These are phyloP conservation scores for Arnoldichthys spilopterus DNA, from an alignment of 2,797 vertebrate genomes.

Conservation along the genomic window DNA sequence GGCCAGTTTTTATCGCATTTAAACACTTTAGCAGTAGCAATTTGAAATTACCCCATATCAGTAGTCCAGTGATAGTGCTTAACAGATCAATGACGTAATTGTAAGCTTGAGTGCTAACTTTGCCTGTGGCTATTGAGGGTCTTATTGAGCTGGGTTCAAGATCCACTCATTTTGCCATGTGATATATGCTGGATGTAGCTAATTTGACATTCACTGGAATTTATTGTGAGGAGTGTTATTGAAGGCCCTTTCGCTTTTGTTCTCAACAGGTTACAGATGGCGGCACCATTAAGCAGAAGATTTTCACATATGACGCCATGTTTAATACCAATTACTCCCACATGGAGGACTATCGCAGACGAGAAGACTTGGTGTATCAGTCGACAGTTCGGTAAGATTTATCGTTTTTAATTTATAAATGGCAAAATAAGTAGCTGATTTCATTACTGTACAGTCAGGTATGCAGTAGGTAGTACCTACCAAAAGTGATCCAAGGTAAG, in stretches of 20 bases:
- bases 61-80: conserved; percentile 67
- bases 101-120: conserved; percentile 77
- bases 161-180: neutral
- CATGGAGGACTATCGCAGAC: conserved; percentile 94
- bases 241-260: conserved; percentile 45
- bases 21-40: conserved; percentile 41
- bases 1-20: conserved; percentile 60
- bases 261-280: conserved; percentile 91
- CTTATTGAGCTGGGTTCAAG: neutral
- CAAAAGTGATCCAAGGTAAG: too few relatives aligned
- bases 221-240: too few relatives aligned
- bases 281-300: conserved; percentile 97
- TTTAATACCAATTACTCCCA: conserved; percentile 99
- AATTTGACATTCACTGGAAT: too few relatives aligned
- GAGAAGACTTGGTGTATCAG: conserved; percentile 96
- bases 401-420: neutral
- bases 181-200: neutral
- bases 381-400: conserved; percentile 92
- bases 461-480: too few relatives aligned
- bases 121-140: conserved; percentile 65
- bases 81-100: conserved; percentile 84
- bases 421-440: too few relatives aligned
- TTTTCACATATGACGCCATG: conserved; percentile 98
- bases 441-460: too few relatives aligned
- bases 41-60: conserved; percentile 48